Evolutionary conservation across 2,888 invertebrate genomes (phyloP), one percentile per base, ranked within the genome.

Genomic region (Dermolepida albohirtum): DNA sequence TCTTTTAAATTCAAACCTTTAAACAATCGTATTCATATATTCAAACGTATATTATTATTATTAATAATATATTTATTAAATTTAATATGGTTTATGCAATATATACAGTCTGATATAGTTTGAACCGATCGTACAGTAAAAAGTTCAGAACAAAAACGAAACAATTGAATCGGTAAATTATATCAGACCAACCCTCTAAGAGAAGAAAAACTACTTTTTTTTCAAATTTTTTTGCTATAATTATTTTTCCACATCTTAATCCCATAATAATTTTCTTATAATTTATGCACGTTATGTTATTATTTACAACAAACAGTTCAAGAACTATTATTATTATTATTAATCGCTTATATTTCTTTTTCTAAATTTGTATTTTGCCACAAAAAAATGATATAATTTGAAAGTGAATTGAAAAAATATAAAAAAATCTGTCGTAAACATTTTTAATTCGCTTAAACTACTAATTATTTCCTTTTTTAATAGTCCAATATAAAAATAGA

Each of bases 401-500:
- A 16, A 16, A 47, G 2, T 47, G 47, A 16, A 16, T 47, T 47
- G 47, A 47, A 16, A 47, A 47, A 11, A 49, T 22, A 17, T 49
- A 10, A 22, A 14, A 63, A 69, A 57, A 57, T 54, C 39, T 29
- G 29, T 29, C 6, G 54, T 54, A 54, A 62, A 62, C 47, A 49
- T 62, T 62, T 44, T 29, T 29, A 44, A 44, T 47, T 47, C 47
- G 49, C n/a, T 49, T 49, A 22, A 47, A 10, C 11, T 62, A 44
- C 70, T 78, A 75, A 75, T 77, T 78, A 79, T 79, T 77, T 77
- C 77, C 75, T 79, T 43, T 65, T 50, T 49, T 78, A 79, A 82
- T 82, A 82, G 82, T 82, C 79, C 80, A 81, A 82, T 84, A 84
- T 82, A 84, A 84, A 84, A 84, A 84, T 84, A 84, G 84, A 84